Evolutionary conservation across 2,888 invertebrate genomes (phyloP).

Genomic region (Polylopha cassiicola): DNA sequence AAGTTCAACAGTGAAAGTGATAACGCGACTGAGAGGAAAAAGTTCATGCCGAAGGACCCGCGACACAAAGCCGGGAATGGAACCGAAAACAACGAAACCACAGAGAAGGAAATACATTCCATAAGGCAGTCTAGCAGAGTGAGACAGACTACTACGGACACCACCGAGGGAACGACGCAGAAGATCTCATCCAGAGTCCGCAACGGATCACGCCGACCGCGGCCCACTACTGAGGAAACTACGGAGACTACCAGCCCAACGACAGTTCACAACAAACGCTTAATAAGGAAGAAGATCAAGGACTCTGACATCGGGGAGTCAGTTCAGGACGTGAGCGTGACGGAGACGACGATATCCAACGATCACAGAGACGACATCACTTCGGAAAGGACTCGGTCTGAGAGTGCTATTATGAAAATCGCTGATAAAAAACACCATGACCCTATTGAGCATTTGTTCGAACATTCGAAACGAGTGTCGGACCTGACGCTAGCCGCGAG

Average conservation of each 20-base stretch:
- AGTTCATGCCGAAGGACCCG: constrained; percentile 71
- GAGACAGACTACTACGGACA: constrained; percentile 53
- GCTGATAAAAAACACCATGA: constrained; percentile 71
- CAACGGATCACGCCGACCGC: constrained; percentile 56
- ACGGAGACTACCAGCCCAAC: constrained; percentile 48
- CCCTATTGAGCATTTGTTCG: constrained; percentile 60
- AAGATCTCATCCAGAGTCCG: constrained; percentile 63
- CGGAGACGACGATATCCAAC: constrained; percentile 45
- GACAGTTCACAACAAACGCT: constrained; percentile 50
- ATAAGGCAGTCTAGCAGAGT: constrained; percentile 48
- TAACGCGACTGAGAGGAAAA: constrained; percentile 68
- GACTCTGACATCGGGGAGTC: constrained; percentile 62
- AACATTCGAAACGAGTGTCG: constrained; percentile 82
- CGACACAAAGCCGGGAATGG: constrained; percentile 49
- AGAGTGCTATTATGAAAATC: constrained; percentile 77
- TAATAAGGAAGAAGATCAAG: constrained; percentile 56
- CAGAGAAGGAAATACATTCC: constrained; percentile 51
- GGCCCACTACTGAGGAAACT: constrained; percentile 54
- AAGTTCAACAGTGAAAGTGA: constrained; percentile 48
- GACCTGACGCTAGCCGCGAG: constrained; percentile 85
- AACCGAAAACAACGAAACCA: constrained; percentile 50
- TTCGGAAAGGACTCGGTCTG: constrained; percentile 67
- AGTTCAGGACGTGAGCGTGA: constrained; percentile 57
- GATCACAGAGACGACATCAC: constrained; percentile 55
- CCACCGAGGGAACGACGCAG: constrained; percentile 55